A percentile compares a stretch with the other conserved stretches of the same genome.
These are phyloP conservation scores for Tenrec ecaudatus DNA, from an alignment of 2,113 vertebrate genomes.

Conservation along the genomic window DNA sequence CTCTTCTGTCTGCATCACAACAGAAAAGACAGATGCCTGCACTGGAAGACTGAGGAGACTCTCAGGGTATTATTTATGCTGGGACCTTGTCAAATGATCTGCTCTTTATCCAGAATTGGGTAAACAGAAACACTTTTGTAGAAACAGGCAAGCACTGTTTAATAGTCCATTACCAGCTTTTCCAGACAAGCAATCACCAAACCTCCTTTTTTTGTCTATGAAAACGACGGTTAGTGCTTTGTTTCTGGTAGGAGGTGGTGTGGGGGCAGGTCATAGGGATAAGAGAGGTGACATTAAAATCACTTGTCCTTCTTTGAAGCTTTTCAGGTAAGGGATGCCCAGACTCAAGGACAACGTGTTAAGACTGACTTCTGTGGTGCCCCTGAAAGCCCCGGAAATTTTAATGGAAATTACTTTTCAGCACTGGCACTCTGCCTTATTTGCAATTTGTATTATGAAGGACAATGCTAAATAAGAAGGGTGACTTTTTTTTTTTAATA, in stretches of 20 bases:
- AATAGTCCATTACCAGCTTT: slow-evolving; percentile 81
- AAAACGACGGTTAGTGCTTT: slow-evolving; percentile 48
- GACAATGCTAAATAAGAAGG: slow-evolving; percentile 73
- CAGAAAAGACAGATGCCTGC: slow-evolving; percentile 17
- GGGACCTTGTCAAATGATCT: slow-evolving; percentile 72
- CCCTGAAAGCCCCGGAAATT: slow-evolving; percentile 78
- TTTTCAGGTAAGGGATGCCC: slow-evolving; percentile 73
- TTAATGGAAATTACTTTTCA: slow-evolving; percentile 82
- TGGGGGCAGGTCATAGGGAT: too few species aligned
- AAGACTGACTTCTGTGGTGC: slow-evolving; percentile 54
- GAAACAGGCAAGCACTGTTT: slow-evolving; percentile 79
- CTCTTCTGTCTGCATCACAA: slow-evolving; percentile 15
- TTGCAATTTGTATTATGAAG: slow-evolving; percentile 83
- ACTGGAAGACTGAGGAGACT: slow-evolving; percentile 28
- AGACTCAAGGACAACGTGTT: slow-evolving; percentile 77
- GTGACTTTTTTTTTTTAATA: slow-evolving; percentile 65
- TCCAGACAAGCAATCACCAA: slow-evolving; percentile 63
- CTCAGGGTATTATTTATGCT: slow-evolving; percentile 54
- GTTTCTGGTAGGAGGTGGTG: not conserved
- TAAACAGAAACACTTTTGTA: slow-evolving; percentile 74
- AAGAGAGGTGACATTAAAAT: slow-evolving; percentile 49
- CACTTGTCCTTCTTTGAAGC: slow-evolving; percentile 67
- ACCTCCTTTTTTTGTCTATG: slow-evolving; percentile 36
- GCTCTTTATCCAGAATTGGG: slow-evolving; percentile 75
- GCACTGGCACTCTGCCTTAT: slow-evolving; percentile 80